Conservation (phyloP, 1,140 invertebrate species). For the Idris sp. region DNA sequence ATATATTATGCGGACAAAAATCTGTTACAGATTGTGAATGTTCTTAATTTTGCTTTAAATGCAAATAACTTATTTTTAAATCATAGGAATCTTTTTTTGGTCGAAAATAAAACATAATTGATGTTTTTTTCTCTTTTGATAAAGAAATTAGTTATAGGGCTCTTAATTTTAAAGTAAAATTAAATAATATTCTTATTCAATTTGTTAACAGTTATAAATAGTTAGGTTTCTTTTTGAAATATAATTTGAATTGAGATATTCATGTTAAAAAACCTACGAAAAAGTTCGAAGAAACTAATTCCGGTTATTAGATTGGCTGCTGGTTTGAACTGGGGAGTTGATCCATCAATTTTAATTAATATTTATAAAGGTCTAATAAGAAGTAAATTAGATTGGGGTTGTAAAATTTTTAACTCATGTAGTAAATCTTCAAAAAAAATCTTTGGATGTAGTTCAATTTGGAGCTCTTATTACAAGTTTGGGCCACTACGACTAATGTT, state of each 20-base stretch:
- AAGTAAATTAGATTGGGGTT: slow-evolving; percentile 19
- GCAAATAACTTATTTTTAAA: neutral
- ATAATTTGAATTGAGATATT: neutral
- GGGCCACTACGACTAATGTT: slow-evolving; percentile 27
- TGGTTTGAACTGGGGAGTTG: no score
- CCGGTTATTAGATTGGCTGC: no score
- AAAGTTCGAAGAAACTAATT: no score
- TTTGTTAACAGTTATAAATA: neutral
- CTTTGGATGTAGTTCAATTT: slow-evolving; percentile 23
- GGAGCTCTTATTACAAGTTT: slow-evolving; percentile 18
- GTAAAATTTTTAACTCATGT: neutral
- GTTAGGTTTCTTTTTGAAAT: neutral
- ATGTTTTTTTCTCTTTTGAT: neutral
- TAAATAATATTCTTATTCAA: neutral
- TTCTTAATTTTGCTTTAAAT: neutral
- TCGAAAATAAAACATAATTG: neutral
- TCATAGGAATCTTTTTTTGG: neutral
- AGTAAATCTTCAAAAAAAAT: neutral
- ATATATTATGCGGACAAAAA: neutral
- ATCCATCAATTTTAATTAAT: no score
- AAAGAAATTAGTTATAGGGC: neutral
- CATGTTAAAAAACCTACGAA: neutral
- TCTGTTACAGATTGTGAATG: neutral
- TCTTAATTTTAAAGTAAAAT: neutral
- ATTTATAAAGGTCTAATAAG: no score